Evolutionary conservation across 2,113 vertebrate species (phyloP).

Genomic region (Xiphophorus hellerii): DNA sequence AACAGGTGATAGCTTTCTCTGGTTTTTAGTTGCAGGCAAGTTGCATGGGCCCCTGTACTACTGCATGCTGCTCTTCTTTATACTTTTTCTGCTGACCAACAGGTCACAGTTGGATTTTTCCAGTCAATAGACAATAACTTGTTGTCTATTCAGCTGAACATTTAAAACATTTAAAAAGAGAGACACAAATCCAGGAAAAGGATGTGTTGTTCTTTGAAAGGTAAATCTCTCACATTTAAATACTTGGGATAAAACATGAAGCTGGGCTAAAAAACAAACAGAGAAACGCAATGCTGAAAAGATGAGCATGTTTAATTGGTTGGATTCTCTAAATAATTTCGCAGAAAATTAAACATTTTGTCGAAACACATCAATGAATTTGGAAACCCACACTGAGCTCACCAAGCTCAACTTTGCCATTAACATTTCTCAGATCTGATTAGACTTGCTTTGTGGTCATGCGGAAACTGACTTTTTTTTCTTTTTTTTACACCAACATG

Average conservation of each 20-base stretch:
- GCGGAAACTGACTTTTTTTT: constrained; percentile 4
- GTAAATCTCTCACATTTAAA: neutral
- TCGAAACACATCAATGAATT: constrained; percentile 49
- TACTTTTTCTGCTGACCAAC: constrained; percentile 30
- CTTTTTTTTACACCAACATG: neutral
- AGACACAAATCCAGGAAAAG: neutral
- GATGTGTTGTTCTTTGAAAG: neutral
- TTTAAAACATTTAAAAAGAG: constrained; percentile 10
- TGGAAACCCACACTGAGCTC: constrained; percentile 37
- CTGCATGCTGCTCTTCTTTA: constrained; percentile 10
- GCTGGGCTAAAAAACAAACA: neutral
- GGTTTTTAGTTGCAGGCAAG: neutral
- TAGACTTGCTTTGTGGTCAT: constrained; percentile 19
- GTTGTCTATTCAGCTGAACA: constrained; percentile 15
- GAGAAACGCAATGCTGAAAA: constrained; percentile 50
- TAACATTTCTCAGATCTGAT: constrained; percentile 35
- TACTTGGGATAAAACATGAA: neutral
- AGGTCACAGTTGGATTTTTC: constrained; percentile 42
- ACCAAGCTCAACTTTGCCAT: constrained; percentile 16
- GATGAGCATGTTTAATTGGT: constrained; percentile 70
- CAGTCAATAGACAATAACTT: constrained; percentile 43
- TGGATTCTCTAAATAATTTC: constrained; percentile 57
- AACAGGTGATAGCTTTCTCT: neutral
- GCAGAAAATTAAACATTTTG: constrained; percentile 47
- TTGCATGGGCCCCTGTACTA: neutral